Evolutionary conservation across 2,888 invertebrate species (phyloP).

Genomic region (Morpho deidamia): DNA sequence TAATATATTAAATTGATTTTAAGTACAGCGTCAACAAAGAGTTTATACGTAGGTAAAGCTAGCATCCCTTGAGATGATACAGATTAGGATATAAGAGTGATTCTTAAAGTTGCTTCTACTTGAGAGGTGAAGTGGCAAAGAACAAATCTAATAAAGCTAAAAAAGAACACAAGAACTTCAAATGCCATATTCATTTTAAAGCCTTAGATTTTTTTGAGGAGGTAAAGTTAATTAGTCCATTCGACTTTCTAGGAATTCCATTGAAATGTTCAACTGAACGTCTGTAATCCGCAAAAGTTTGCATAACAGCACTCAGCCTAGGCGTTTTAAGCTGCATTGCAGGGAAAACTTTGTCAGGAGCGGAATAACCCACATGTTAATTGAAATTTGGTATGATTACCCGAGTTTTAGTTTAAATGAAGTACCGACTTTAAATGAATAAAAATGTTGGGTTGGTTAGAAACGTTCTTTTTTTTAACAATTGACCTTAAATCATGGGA

Average conservation of each 20-base stretch:
- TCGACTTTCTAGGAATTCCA: neutral
- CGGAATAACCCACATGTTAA: conserved; percentile 8
- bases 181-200: neutral
- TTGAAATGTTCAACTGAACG: conserved; percentile 3
- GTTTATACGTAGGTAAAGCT: too few relatives aligned
- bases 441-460: too few relatives aligned
- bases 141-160: too few relatives aligned
- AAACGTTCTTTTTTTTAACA: too few relatives aligned
- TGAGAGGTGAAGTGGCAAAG: too few relatives aligned
- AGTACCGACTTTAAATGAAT: too few relatives aligned
- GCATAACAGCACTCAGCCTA: conserved; percentile 5
- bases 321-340: conserved; percentile 9
- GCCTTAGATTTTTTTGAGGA: neutral
- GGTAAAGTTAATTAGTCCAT: neutral
- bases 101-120: too few relatives aligned
- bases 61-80: too few relatives aligned
- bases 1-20: too few relatives aligned
- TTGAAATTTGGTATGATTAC: neutral
- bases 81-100: too few relatives aligned
- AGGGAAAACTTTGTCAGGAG: conserved; percentile 7
- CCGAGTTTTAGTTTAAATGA: neutral
- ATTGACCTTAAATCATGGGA: too few relatives aligned
- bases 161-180: neutral
- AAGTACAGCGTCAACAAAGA: too few relatives aligned
- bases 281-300: conserved; percentile 5